A percentile compares a stretch with the other conserved stretches of the same genome.
Evolutionary conservation across 1,140 invertebrate species (phyloP).

Genomic region (Cotesia typhae): DNA sequence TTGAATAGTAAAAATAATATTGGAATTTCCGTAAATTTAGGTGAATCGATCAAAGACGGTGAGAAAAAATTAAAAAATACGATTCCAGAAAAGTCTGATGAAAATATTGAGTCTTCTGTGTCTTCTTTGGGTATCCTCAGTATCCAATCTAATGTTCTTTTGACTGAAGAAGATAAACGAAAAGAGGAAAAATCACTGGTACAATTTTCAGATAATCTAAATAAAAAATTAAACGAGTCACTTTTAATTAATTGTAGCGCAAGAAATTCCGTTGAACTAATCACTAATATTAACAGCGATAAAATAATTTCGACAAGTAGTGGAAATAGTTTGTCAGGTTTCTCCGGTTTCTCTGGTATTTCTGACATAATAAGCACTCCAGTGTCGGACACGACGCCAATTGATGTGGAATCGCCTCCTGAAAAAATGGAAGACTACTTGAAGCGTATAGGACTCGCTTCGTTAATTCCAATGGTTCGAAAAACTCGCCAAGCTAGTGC

Average conservation of each 20-base stretch:
- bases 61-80: no score
- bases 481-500: constrained; percentile 73
- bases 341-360: constrained; percentile 60
- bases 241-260: constrained; percentile 21
- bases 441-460: constrained; percentile 70
- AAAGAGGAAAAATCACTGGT: background rate
- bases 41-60: no score
- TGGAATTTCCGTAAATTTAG: no score
- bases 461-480: constrained; percentile 73
- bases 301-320: constrained; percentile 49
- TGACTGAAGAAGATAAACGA: background rate
- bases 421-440: constrained; percentile 68
- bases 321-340: constrained; percentile 52
- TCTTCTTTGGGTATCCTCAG: background rate
- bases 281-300: constrained; percentile 38
- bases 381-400: constrained; percentile 44
- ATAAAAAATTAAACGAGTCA: constrained; percentile 16
- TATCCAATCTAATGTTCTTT: background rate
- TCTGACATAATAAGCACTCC: constrained; percentile 57
- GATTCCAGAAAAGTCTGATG: no score
- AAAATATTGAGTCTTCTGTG: no score
- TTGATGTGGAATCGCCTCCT: constrained; percentile 57
- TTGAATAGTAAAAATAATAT: constrained; percentile 4
- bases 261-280: constrained; percentile 31
- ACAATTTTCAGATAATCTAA: background rate